Percentiles rank a stretch among this genome's conserved stretches.
Conservation (phyloP, 92 coral and sea anemone genomes). For the Heliopora coerulea region DNA sequence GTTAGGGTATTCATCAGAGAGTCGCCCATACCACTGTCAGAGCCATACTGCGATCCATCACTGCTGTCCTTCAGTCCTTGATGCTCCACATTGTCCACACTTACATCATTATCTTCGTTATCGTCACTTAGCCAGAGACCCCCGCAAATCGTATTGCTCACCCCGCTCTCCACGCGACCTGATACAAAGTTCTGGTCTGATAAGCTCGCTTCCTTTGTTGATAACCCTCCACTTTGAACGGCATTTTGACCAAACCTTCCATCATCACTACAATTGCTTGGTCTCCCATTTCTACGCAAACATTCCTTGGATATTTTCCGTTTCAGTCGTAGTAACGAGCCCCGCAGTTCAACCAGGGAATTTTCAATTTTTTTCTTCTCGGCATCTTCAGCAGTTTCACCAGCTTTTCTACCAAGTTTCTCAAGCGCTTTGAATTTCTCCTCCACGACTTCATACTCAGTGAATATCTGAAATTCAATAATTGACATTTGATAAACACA, state of each 20-base stretch:
- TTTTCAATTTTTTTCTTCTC: conserved; percentile 7
- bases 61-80: conserved; percentile 18
- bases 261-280: neutral
- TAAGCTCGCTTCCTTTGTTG: conserved; percentile 50
- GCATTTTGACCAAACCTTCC: neutral
- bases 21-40: conserved; percentile 48
- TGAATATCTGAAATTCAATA: neutral
- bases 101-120: conserved; percentile 78
- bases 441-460: neutral
- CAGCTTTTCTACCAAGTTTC: conserved; percentile 11
- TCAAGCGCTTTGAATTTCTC: conserved; percentile 24
- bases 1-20: conserved; percentile 34
- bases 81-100: conserved; percentile 58
- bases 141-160: conserved; percentile 41
- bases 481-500: neutral
- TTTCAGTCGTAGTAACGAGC: conserved; percentile 5
- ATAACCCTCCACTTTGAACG: neutral
- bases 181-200: conserved; percentile 36
- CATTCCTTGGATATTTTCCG: conserved; percentile 1
- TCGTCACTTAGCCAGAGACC: conserved; percentile 60
- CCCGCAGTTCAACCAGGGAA: conserved; percentile 9
- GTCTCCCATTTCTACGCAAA: neutral
- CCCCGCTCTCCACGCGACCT: neutral
- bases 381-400: conserved; percentile 1
- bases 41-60: conserved; percentile 43